phyloP scores from a whole-genome alignment of 1,140 invertebrate genomes.

The Brachionus sp. region DNA sequence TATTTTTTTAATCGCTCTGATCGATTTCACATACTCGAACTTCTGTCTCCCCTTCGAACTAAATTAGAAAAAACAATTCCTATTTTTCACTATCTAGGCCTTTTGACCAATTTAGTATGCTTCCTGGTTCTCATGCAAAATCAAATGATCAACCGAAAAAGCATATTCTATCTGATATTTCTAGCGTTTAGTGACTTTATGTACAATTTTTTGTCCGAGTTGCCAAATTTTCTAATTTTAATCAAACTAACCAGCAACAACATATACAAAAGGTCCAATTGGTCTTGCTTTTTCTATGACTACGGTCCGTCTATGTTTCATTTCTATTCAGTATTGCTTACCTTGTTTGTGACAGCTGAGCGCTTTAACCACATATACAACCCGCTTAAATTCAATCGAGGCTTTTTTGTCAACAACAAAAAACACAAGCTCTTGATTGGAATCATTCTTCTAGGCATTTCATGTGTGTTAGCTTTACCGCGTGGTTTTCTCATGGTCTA shows the following conservation, averaged over 20 bases:
- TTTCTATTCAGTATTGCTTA: slow-evolving; percentile 15
- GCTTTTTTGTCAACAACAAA: slow-evolving; percentile 22
- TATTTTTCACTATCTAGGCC: not conserved
- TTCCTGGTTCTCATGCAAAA: not conserved
- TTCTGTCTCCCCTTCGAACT: not conserved
- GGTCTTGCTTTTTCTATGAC: slow-evolving; percentile 23
- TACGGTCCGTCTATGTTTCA: slow-evolving; percentile 12
- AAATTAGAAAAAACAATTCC: slow-evolving; percentile 8
- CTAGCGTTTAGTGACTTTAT: slow-evolving; percentile 4
- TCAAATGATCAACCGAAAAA: slow-evolving; percentile 19
- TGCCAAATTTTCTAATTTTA: slow-evolving; percentile 1
- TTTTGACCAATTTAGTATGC: not conserved
- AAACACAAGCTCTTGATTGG: not conserved
- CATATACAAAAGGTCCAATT: not conserved
- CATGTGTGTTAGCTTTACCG: not conserved
- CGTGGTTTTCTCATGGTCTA: not conserved
- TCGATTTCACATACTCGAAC: not conserved
- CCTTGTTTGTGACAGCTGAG: slow-evolving; percentile 2
- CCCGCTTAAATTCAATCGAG: slow-evolving; percentile 12
- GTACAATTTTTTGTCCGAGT: slow-evolving; percentile 36
- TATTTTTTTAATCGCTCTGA: slow-evolving; percentile 16
- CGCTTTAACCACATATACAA: slow-evolving; percentile 23
- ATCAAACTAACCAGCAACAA: not conserved
- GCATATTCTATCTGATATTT: slow-evolving; percentile 2
- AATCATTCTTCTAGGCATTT: not conserved